phyloP scores from a whole-genome alignment of 2,797 vertebrate species.

The Percopsis omiscomaycus region DNA sequence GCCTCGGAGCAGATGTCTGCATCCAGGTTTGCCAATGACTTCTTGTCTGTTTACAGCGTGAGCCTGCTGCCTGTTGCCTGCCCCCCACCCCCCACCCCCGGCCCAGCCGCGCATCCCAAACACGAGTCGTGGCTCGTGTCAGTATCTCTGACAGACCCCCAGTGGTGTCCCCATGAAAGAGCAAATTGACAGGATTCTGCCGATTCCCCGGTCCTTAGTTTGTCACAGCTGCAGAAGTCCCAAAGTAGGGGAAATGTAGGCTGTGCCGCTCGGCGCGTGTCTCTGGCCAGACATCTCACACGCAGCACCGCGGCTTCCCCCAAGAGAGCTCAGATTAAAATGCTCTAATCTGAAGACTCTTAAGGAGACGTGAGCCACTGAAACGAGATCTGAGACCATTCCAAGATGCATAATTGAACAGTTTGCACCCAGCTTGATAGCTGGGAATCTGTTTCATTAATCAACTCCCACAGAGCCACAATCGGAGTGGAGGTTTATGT shows the following conservation, averaged over 20 bases:
- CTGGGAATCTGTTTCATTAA: conserved; percentile 72
- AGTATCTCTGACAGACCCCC: conserved; percentile 40
- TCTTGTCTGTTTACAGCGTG: conserved; percentile 59
- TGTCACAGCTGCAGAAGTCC: conserved; percentile 62
- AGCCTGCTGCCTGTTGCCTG: conserved; percentile 35
- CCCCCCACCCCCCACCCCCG: conserved; percentile 16
- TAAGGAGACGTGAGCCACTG: conserved; percentile 42
- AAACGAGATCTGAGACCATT: conserved; percentile 72
- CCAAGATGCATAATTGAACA: conserved; percentile 76
- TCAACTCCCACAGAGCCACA: conserved; percentile 69
- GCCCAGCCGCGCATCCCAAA: conserved; percentile 52
- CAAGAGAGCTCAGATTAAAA: conserved; percentile 29
- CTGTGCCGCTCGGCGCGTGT: conserved; percentile 2
- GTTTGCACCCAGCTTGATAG: conserved; percentile 74
- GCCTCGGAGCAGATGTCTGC: conserved; percentile 68
- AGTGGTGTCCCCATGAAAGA: conserved; percentile 49
- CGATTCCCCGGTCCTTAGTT: conserved; percentile 62
- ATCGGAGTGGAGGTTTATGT: conserved; percentile 57
- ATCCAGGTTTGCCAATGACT: conserved; percentile 64
- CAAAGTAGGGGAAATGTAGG: conserved; percentile 53
- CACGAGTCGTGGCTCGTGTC: conserved; percentile 52
- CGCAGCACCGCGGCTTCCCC: conserved; percentile 10
- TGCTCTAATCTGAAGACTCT: conserved; percentile 27
- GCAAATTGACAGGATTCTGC: conserved; percentile 53
- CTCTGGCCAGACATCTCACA: conserved; percentile 38